These are phyloP conservation scores for Perca schrenkii DNA, from an alignment of 2,113 vertebrate genomes.

Conservation along the genomic window DNA sequence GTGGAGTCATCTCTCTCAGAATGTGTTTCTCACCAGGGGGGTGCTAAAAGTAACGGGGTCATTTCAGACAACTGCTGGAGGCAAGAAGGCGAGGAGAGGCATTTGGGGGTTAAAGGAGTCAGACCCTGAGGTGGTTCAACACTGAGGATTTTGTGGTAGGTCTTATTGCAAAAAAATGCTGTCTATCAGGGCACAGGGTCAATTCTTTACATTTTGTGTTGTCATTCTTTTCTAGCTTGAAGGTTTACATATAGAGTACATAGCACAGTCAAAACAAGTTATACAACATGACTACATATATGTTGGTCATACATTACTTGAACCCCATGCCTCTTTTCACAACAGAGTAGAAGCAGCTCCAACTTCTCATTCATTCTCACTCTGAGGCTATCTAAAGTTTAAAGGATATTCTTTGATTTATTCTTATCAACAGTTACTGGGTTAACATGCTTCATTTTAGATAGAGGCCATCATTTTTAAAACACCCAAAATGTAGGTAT, in stretches of 20 bases:
- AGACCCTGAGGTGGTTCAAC: background rate
- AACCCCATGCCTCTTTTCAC: background rate
- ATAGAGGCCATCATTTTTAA: background rate
- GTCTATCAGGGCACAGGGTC: background rate
- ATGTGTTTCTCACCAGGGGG: constrained; percentile 5
- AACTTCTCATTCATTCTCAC: background rate
- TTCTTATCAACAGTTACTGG: background rate
- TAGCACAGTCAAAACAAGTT: background rate
- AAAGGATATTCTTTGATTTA: background rate
- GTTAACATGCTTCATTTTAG: background rate
- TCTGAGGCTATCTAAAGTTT: background rate
- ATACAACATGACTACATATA: background rate
- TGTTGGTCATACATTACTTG: background rate
- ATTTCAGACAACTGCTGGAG: constrained; percentile 13
- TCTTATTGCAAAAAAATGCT: background rate
- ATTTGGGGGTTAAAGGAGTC: constrained; percentile 6
- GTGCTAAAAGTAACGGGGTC: constrained; percentile 24
- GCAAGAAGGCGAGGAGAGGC: background rate
- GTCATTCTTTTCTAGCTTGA: background rate
- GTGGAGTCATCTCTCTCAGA: background rate
- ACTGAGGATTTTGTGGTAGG: background rate
- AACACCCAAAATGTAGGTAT: background rate
- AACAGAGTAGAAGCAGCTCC: constrained; percentile 1
- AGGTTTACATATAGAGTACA: no score
- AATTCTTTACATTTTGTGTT: background rate